Percentiles rank a stretch among this genome's conserved stretches.
Conservation (phyloP, 2,888 invertebrate species). For the Mythimna loreyi region DNA sequence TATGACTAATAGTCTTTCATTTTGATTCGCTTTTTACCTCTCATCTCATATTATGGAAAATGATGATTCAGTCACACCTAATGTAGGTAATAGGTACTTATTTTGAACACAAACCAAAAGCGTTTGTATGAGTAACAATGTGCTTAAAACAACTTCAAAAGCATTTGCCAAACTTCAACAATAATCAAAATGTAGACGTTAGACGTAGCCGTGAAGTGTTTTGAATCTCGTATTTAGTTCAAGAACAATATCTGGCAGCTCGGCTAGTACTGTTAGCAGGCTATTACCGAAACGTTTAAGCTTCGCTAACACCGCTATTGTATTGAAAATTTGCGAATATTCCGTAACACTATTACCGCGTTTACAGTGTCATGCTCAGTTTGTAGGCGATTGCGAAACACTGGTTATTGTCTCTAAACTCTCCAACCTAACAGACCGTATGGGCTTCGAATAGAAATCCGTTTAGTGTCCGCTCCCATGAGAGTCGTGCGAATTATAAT, state of each 20-base stretch:
- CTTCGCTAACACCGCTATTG: constrained; percentile 58
- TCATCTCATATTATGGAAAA: constrained; percentile 41
- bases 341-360: constrained; percentile 62
- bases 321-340: constrained; percentile 64
- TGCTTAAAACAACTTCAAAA: constrained; percentile 8
- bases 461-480: constrained; percentile 74
- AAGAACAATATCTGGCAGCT: constrained; percentile 55
- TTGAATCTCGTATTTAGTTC: constrained; percentile 53
- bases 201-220: constrained; percentile 44
- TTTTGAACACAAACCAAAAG: constrained; percentile 14
- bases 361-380: constrained; percentile 69
- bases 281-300: constrained; percentile 55
- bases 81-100: constrained; percentile 14
- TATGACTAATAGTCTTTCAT: constrained; percentile 63
- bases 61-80: constrained; percentile 27
- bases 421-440: constrained; percentile 69
- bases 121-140: constrained; percentile 6
- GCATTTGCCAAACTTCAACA: constrained; percentile 21
- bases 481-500: constrained; percentile 82
- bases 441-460: constrained; percentile 71
- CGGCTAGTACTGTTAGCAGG: constrained; percentile 47
- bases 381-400: constrained; percentile 73
- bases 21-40: constrained; percentile 53
- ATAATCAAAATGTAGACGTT: constrained; percentile 29
- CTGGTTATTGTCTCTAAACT: constrained; percentile 75